Conservation (phyloP, 2,113 vertebrate genomes). For the Oncorhynchus gorbuscha region DNA sequence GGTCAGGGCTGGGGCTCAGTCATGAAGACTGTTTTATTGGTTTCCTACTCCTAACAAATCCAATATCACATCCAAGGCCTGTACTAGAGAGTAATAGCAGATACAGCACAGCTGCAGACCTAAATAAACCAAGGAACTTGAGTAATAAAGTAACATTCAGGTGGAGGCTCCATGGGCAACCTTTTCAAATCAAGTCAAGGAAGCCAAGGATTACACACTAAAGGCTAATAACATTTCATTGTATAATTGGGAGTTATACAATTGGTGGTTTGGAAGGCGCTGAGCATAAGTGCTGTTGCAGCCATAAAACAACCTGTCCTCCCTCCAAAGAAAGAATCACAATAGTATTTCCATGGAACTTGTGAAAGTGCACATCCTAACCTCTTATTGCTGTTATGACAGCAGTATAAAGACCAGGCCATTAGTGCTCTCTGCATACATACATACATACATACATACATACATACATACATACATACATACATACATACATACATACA, state of each 20-base stretch:
- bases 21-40: slow-evolving; percentile 50
- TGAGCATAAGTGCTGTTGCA: not conserved
- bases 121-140: slow-evolving; percentile 37
- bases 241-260: slow-evolving; percentile 55
- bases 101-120: slow-evolving; percentile 30
- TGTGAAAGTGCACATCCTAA: not conserved
- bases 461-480: no score
- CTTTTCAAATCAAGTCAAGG: slow-evolving; percentile 62
- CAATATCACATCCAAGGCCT: slow-evolving; percentile 24
- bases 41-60: slow-evolving; percentile 48
- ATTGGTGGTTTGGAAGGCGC: slow-evolving; percentile 30
- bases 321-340: no score
- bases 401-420: slow-evolving; percentile 22
- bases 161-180: slow-evolving; percentile 30
- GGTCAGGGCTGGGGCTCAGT: slow-evolving; percentile 19
- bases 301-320: no score
- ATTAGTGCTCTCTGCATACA: slow-evolving; percentile 6
- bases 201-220: slow-evolving; percentile 56
- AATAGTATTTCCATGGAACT: not conserved
- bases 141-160: slow-evolving; percentile 33
- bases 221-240: slow-evolving; percentile 58
- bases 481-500: accelerated
- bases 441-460: no score
- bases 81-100: slow-evolving; percentile 48
- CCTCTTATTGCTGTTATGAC: not conserved